Evolutionary conservation across 2,888 invertebrate species (phyloP), one percentile per base, ranked within the genome.

Genomic region (Euplexia lucipara): DNA sequence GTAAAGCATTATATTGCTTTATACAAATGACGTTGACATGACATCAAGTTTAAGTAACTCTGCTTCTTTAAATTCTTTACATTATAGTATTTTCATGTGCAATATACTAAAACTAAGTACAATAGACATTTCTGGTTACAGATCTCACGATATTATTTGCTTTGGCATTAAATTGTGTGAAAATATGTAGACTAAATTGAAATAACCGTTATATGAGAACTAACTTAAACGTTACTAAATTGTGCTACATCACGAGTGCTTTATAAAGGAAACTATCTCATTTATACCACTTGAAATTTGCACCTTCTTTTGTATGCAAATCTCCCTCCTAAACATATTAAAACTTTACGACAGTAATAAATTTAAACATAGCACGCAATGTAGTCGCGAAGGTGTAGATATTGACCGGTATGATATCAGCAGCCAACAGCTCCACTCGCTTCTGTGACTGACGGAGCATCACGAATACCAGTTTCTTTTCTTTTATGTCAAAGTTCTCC

Each of bases 381-480:
- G 92, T 91, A 5, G 86, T 87, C 0, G 94, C 94, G 68, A 95
- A 94, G 0, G 94, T 94, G 39, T 88, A 88, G 57, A 95, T 92
- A 70, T 94, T 93, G 0, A 95, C 90, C 0, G 94, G 94, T 54
- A 93, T 85, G 5, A 94, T 92, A 78, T 91, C 88, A 10, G 92
- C 94, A 1, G 94, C 95, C 16, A 92, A 47, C 9, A 95, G 34
- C 18, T 87, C 79, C 8, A 93, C 86, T 1, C 89, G 89, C 60
- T 86, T 89, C 70, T 95, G 95, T 0, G 93, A 88, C 63, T 90
- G 86, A 16, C 89, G 51, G 20, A 94, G 72, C 87, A 93, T 91
- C 14, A 90, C 63, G 32, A 83, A 92, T 1, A 93, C 69, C 7
- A 87, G 59, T 68, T 86, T 92, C 78, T 86, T 87, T 44, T 93